phyloP scores from a whole-genome alignment of 1,140 invertebrate genomes.

The Cataglyphis hispanica region DNA sequence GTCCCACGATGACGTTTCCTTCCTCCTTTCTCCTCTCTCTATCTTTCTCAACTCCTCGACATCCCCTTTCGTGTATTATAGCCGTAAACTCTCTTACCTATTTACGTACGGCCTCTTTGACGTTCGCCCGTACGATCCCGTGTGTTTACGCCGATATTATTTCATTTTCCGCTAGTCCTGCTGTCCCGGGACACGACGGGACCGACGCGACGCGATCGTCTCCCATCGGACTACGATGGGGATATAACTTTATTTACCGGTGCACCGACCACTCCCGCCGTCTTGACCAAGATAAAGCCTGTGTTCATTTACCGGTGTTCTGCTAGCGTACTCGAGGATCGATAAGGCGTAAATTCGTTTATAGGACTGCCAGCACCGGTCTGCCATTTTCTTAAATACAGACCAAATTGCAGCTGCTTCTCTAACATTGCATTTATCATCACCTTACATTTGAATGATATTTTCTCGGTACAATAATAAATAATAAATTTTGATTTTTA shows the following conservation, averaged over 20 bases:
- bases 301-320: slow-evolving; percentile 51
- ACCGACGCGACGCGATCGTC: slow-evolving; percentile 35
- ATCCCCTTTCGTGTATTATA: slow-evolving; percentile 38
- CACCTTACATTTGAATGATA: background rate
- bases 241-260: slow-evolving; percentile 79
- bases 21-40: background rate
- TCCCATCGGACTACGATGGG: slow-evolving; percentile 75
- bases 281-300: slow-evolving; percentile 53
- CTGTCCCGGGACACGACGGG: slow-evolving; percentile 56
- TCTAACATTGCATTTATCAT: background rate
- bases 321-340: slow-evolving; percentile 20
- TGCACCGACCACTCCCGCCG: slow-evolving; percentile 66
- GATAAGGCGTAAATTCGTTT: slow-evolving; percentile 54
- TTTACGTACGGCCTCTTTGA: slow-evolving; percentile 72
- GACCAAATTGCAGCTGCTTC: background rate
- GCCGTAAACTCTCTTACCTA: slow-evolving; percentile 76
- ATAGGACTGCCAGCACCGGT: background rate
- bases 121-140: slow-evolving; percentile 69
- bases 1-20: slow-evolving; percentile 68
- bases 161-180: slow-evolving; percentile 84
- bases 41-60: no score
- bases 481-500: slow-evolving; percentile 9
- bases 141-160: slow-evolving; percentile 81
- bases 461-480: background rate
- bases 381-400: slow-evolving; percentile 4